These are phyloP conservation scores for Diaperis boleti DNA, from an alignment of 2,888 invertebrate genomes.

Conservation along the genomic window DNA sequence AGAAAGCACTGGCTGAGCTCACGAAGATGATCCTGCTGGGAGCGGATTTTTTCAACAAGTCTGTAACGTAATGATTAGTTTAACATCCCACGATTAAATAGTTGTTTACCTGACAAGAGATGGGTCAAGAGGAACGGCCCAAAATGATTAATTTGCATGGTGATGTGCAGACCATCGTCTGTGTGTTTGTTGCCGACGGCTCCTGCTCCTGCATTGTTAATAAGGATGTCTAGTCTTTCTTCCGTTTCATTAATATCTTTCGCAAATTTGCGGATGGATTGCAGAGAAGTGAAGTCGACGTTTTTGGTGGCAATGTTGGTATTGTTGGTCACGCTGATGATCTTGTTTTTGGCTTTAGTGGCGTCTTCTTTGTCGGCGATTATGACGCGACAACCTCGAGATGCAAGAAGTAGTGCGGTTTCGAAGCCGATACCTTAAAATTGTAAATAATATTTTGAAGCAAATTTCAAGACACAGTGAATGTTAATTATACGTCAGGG, in stretches of 20 bases:
- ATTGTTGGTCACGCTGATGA: slow-evolving; percentile 62
- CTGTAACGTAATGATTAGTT: slow-evolving; percentile 48
- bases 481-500: no score
- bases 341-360: slow-evolving; percentile 66
- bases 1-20: slow-evolving; percentile 55
- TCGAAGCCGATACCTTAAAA: slow-evolving; percentile 65
- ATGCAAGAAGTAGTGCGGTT: slow-evolving; percentile 65
- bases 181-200: slow-evolving; percentile 68
- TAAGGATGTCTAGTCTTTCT: slow-evolving; percentile 72
- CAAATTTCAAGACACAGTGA: no score
- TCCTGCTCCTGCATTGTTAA: slow-evolving; percentile 75
- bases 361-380: slow-evolving; percentile 71
- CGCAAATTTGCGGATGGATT: slow-evolving; percentile 74
- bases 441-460: no score
- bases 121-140: slow-evolving; percentile 80
- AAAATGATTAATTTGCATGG: slow-evolving; percentile 79
- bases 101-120: slow-evolving; percentile 68
- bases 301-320: slow-evolving; percentile 64
- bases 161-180: slow-evolving; percentile 75
- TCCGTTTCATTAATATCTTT: slow-evolving; percentile 70
- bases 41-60: slow-evolving; percentile 60
- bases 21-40: slow-evolving; percentile 62
- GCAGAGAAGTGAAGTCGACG: slow-evolving; percentile 70
- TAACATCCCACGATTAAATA: slow-evolving; percentile 26
- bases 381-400: slow-evolving; percentile 69